phyloP scores from a whole-genome alignment of 2,113 vertebrate genomes.

The Drymodes brunneopygia region DNA sequence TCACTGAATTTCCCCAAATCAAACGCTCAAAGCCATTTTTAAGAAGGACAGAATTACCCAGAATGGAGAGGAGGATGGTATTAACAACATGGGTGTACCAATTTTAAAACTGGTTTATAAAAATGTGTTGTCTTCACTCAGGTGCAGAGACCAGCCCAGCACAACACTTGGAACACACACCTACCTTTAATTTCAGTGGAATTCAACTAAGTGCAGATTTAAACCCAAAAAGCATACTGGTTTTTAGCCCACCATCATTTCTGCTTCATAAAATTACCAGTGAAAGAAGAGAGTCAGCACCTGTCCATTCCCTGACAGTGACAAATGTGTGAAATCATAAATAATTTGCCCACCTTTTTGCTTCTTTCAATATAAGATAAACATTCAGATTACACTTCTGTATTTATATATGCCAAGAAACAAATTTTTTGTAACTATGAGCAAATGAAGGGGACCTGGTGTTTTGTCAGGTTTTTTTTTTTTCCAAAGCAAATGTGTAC shows the following conservation, averaged over 20 bases:
- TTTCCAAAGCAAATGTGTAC: neutral
- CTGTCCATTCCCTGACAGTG: neutral
- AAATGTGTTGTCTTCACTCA: neutral
- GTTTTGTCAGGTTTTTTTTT: too few relatives aligned
- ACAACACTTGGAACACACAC: neutral
- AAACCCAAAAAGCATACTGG: neutral
- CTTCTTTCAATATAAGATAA: neutral
- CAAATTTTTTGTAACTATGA: neutral
- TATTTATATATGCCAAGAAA: fast-evolving
- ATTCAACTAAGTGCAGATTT: neutral
- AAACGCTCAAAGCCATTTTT: neutral
- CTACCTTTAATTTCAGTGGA: neutral
- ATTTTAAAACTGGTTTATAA: neutral
- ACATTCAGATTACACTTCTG: neutral
- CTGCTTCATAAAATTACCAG: neutral
- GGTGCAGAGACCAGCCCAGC: neutral
- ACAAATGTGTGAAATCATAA: neutral
- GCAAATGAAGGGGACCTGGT: neutral
- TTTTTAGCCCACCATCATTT: neutral
- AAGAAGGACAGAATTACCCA: neutral
- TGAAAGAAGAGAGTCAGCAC: neutral
- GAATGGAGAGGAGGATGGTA: neutral
- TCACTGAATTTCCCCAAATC: neutral
- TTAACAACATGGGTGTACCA: neutral
- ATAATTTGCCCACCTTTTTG: neutral